These are phyloP conservation scores for Drosophila nigricruria DNA, from an alignment of 2,888 invertebrate species.

Conservation along the genomic window DNA sequence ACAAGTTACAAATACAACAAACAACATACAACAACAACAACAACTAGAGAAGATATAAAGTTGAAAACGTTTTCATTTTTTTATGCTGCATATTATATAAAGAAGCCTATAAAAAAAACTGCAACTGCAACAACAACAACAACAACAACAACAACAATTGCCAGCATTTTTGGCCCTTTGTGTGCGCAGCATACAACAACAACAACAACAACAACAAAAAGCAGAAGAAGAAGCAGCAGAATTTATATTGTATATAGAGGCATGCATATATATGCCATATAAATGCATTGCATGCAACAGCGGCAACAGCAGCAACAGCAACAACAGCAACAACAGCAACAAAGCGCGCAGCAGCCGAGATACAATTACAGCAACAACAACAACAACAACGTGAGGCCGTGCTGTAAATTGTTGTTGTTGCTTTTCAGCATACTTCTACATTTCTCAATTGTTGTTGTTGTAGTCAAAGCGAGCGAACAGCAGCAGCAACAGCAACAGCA, in stretches of 20 bases:
- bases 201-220: constrained; percentile 11
- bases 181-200: constrained; percentile 59
- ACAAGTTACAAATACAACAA: not conserved
- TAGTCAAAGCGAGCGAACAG: constrained; percentile 35
- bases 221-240: not conserved
- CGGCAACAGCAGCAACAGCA: constrained; percentile 25
- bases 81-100: constrained; percentile 72
- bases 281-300: constrained; percentile 41
- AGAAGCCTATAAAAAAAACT: constrained; percentile 27
- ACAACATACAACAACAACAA: constrained; percentile 10
- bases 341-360: constrained; percentile 33
- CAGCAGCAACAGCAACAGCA: constrained; percentile 29
- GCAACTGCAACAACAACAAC: constrained; percentile 43
- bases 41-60: constrained; percentile 25
- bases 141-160: constrained; percentile 62
- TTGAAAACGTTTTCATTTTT: constrained; percentile 65
- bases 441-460: constrained; percentile 37
- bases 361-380: constrained; percentile 55
- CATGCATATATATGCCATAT: constrained; percentile 39
- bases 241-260: constrained; percentile 53
- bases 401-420: constrained; percentile 42
- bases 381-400: constrained; percentile 43
- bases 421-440: constrained; percentile 9
- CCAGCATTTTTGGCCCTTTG: constrained; percentile 73
- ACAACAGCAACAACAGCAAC: constrained; percentile 25